phyloP scores from a whole-genome alignment of 1,140 invertebrate species.

The Drosophila cardini region DNA sequence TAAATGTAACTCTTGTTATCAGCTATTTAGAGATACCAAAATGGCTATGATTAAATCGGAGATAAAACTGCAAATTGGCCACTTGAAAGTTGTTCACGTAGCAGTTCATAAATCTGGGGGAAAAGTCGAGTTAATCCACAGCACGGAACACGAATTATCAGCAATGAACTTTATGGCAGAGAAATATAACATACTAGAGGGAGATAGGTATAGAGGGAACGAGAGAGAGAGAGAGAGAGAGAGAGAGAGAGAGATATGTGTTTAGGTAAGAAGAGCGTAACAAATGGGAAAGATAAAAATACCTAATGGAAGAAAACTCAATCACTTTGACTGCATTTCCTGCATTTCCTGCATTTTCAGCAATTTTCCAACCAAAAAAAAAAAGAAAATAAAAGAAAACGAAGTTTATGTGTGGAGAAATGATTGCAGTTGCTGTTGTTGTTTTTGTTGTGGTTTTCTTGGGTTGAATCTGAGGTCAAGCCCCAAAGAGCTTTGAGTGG shows the following conservation, averaged over 20 bases:
- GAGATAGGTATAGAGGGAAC: background rate
- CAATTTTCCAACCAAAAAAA: background rate
- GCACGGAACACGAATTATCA: background rate
- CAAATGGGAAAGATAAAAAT: slow-evolving; percentile 5
- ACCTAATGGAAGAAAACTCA: slow-evolving; percentile 14
- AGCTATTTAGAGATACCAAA: background rate
- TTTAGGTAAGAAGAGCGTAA: background rate
- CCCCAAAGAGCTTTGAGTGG: slow-evolving; percentile 7
- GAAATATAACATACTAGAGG: slow-evolving; percentile 1
- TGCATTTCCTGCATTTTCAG: slow-evolving; percentile 21
- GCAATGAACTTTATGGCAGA: background rate
- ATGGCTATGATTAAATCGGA: background rate
- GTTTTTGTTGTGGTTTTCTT: background rate
- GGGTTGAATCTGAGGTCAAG: slow-evolving; percentile 28
- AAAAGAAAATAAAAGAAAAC: background rate
- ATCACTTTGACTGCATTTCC: slow-evolving; percentile 32
- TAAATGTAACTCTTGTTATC: background rate
- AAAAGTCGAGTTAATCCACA: slow-evolving; percentile 12
- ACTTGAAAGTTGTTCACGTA: slow-evolving; percentile 9
- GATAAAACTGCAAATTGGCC: background rate
- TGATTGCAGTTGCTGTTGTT: slow-evolving; percentile 3
- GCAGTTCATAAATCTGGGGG: slow-evolving; percentile 24
- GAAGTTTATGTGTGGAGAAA: slow-evolving; percentile 10
- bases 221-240: too few species aligned
- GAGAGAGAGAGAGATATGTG: background rate